A percentile compares a stretch with the other conserved stretches of the same genome.
These are phyloP conservation scores for Ceratoteleas bidentatus DNA, from an alignment of 1,140 invertebrate species.

Conservation along the genomic window DNA sequence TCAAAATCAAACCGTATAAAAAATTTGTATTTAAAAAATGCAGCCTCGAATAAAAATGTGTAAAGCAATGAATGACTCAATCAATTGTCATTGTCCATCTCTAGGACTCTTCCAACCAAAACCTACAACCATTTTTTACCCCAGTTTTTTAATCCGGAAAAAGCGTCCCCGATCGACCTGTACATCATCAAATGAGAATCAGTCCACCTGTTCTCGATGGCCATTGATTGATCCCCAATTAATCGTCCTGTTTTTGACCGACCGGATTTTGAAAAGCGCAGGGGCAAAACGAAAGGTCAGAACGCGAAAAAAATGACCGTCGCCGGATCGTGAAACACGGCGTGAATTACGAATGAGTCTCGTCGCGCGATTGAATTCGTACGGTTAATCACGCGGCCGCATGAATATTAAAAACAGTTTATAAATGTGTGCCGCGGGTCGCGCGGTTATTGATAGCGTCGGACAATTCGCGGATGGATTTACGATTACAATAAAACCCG, in stretches of 20 bases:
- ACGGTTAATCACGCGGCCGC: constrained; percentile 22
- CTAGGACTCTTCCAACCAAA: too few relatives aligned
- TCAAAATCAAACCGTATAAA: too few relatives aligned
- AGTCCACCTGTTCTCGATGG: constrained; percentile 26
- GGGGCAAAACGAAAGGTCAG: too few relatives aligned
- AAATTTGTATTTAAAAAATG: too few relatives aligned
- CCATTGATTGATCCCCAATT: constrained; percentile 28
- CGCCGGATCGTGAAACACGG: constrained; percentile 1
- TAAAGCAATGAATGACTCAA: too few relatives aligned
- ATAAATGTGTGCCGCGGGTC: constrained; percentile 51
- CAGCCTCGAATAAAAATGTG: too few relatives aligned
- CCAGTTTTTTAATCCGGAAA: too few relatives aligned
- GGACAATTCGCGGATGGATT: constrained; percentile 79
- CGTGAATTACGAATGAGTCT: constrained; percentile 19
- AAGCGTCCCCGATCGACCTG: neutral
- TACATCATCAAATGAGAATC: constrained; percentile 20
- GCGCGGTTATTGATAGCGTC: constrained; percentile 76
- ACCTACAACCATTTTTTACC: too few relatives aligned
- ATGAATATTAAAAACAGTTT: constrained; percentile 61
- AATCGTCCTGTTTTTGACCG: constrained; percentile 5
- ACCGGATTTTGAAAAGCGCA: neutral
- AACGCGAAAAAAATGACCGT: constrained; percentile 5
- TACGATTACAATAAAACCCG: constrained; percentile 81
- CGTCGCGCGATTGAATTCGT: constrained; percentile 24
- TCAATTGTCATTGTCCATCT: too few relatives aligned